Evolutionary conservation across 2,888 invertebrate genomes (phyloP).

Genomic region (Tiliacea aurago): DNA sequence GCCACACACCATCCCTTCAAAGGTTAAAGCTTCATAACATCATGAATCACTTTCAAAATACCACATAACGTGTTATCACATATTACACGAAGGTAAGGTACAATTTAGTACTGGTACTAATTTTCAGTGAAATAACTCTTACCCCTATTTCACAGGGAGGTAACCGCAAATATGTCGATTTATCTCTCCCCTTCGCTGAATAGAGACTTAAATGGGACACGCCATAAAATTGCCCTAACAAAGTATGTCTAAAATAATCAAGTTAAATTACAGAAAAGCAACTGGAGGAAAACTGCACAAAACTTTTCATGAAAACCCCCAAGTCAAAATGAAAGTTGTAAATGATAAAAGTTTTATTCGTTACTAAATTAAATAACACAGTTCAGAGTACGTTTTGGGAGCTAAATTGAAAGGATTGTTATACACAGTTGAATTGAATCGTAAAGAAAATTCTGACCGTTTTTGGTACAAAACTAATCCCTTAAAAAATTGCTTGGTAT

Average conservation of each 20-base stretch:
- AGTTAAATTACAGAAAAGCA: neutral
- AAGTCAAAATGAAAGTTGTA: neutral
- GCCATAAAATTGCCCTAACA: conserved; percentile 8
- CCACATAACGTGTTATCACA: conserved; percentile 41
- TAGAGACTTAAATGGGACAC: conserved; percentile 12
- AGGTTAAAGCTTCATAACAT: conserved; percentile 30
- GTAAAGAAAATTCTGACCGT: neutral
- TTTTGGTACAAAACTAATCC: neutral
- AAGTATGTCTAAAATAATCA: conserved; percentile 17
- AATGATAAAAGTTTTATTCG: neutral
- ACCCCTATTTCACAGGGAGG: conserved; percentile 22
- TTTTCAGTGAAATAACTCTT: conserved; percentile 42
- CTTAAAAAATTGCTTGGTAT: too few species aligned
- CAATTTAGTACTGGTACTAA: conserved; percentile 51
- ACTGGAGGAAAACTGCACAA: neutral
- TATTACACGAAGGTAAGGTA: conserved; percentile 34
- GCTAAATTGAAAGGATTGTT: neutral
- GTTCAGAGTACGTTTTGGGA: neutral
- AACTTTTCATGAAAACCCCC: neutral
- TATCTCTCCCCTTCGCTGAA: conserved; percentile 27
- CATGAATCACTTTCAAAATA: conserved; percentile 31
- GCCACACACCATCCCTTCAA: conserved; percentile 10
- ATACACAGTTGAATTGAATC: neutral
- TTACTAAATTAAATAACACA: neutral
- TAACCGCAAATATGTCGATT: conserved; percentile 48